Base-by-base conservation (phyloP, 1,140 invertebrate species). In the Chrysomallon squamiferum region DNA sequence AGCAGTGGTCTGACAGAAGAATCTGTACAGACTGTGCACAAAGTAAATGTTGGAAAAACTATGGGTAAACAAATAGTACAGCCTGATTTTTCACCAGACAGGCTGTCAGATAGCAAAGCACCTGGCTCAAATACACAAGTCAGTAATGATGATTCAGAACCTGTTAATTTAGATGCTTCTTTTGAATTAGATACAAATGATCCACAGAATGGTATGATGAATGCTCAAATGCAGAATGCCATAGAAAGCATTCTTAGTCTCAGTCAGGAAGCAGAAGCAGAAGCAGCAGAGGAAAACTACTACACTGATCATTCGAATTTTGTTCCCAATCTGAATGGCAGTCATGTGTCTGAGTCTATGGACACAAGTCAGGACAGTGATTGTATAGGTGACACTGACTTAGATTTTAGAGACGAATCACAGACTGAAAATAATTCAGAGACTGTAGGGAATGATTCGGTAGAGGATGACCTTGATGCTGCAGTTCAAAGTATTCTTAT, bases 401-500 rank as follows among this genome's bases (percentile, higher is more conserved):
- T 15, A 2, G 22, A 30, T 15, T 30, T 30, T 59, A 58, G 52
- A 13, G 57, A 66, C 27, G 45, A 64, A 35, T 18, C 38, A n/a
- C 33, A 27, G 22, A n/a, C 2, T 49, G 30, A 49, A 5, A 50
- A 27, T 60, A 35, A 27, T 52, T 13, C 33, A 41, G 33, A 22
- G 32, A 33, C 1, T 38, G 22, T n/a, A 50, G 64, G 38, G 59
- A 49, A 30, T 29, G 18, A 38, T n/a, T 47, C 66, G 5, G 32
- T 73, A 49, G 69, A 75, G 15, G 65, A 69, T 75, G 76, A 80
- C 67, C 56, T 78, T 25, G 76, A 76, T 65, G 74, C 76, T 59
- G 78, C 78, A 52, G 76, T 80, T 13, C 74, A 77, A 50, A 80
- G 78, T 68, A 80, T 80, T 74, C 57, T 80, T 13, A 78, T 76